These are phyloP conservation scores for Antennarius maculatus DNA, from an alignment of 2,797 vertebrate species.

Conservation along the genomic window DNA sequence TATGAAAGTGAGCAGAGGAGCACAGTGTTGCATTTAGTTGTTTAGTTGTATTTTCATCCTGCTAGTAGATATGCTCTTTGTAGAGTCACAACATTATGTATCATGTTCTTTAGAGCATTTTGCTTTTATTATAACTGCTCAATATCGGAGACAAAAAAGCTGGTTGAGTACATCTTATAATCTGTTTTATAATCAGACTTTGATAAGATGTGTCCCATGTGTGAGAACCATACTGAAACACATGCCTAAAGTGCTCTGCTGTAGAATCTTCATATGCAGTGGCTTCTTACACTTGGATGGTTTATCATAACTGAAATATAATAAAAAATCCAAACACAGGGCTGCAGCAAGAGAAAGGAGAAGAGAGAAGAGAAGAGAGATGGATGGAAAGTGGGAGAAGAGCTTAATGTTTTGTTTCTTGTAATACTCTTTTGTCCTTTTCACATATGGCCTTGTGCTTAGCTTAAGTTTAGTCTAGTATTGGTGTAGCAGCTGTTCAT, in stretches of 20 bases:
- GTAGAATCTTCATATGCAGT: constrained; percentile 68
- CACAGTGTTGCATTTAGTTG: constrained; percentile 45
- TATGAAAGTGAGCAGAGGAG: constrained; percentile 61
- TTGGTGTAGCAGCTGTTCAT: constrained; percentile 1
- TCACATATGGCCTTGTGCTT: constrained; percentile 13
- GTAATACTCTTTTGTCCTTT: constrained; percentile 57
- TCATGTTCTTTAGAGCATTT: constrained; percentile 36
- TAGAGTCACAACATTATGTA: constrained; percentile 33
- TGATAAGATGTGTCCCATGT: constrained; percentile 54
- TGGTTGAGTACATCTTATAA: constrained; percentile 72
- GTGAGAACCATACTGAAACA: constrained; percentile 69
- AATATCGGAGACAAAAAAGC: constrained; percentile 70
- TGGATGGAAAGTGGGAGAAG: constrained; percentile 10
- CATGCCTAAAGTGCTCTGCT: constrained; percentile 58
- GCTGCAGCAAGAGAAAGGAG: constrained; percentile 34
- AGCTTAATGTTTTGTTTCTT: constrained; percentile 54
- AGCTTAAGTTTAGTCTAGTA: constrained; percentile 19
- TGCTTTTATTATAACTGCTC: constrained; percentile 59
- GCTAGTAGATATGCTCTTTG: constrained; percentile 42
- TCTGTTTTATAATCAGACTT: constrained; percentile 69
- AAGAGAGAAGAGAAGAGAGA: constrained; percentile 26
- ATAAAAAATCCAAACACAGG: constrained; percentile 77
- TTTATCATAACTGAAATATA: constrained; percentile 77
- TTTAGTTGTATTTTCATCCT: constrained; percentile 37
- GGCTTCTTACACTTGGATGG: constrained; percentile 74